Evolutionary conservation across 2,888 invertebrate genomes (phyloP).

Genomic region (Tetropium fuscum): DNA sequence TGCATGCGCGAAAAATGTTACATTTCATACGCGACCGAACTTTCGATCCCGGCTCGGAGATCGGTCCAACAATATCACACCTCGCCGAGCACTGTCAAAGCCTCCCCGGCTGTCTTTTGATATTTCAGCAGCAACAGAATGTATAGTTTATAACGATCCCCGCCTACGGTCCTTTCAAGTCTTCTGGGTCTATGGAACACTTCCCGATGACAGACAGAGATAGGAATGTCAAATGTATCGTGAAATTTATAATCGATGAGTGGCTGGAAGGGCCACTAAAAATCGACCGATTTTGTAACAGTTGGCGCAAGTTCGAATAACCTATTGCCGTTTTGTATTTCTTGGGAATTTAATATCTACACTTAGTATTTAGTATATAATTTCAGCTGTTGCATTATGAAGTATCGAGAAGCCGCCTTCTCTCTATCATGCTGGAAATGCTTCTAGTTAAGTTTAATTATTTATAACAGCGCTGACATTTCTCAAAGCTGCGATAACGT

Average conservation of each 20-base stretch:
- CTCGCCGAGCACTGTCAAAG: constrained; percentile 63
- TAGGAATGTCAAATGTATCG: constrained; percentile 53
- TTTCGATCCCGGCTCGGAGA: constrained; percentile 52
- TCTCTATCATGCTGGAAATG: constrained; percentile 19
- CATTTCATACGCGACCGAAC: constrained; percentile 59
- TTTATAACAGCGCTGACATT: background rate
- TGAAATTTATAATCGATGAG: constrained; percentile 54
- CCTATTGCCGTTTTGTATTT: constrained; percentile 34
- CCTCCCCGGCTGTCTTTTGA: constrained; percentile 62
- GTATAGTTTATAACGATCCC: constrained; percentile 53
- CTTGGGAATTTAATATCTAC: constrained; percentile 36
- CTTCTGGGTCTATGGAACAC: constrained; percentile 27
- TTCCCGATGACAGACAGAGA: constrained; percentile 48
- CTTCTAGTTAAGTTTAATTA: constrained; percentile 21
- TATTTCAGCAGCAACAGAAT: constrained; percentile 59
- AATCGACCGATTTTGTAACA: constrained; percentile 43
- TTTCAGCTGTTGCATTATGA: constrained; percentile 39
- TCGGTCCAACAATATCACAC: constrained; percentile 63
- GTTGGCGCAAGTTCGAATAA: constrained; percentile 43
- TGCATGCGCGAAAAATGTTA: constrained; percentile 56
- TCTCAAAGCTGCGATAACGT: background rate
- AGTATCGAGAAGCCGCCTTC: constrained; percentile 27
- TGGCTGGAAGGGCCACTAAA: constrained; percentile 38
- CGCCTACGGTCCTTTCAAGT: constrained; percentile 32
- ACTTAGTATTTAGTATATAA: constrained; percentile 37